Percentiles rank a stretch among this genome's conserved stretches.
These are phyloP conservation scores for Dysidea cf. avara DNA, from an alignment of 37 sponge, comb jelly and placozoan genomes.

Conservation along the genomic window DNA sequence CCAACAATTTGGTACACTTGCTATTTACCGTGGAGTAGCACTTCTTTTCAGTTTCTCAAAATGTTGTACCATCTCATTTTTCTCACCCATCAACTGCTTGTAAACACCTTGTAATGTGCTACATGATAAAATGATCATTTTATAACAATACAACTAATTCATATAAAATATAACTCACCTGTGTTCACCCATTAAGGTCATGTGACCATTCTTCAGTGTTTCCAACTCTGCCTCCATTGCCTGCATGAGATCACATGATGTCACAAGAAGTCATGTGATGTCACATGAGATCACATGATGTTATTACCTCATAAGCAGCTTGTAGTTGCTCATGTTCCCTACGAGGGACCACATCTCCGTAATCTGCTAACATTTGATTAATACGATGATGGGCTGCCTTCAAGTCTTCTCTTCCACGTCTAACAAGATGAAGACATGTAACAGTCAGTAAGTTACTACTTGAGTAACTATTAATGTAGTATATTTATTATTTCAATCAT, in stretches of 20 bases:
- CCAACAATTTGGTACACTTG: background rate
- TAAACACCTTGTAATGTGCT: slow-evolving; percentile 68
- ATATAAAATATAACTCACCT: slow-evolving; percentile 20
- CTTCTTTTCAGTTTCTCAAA: slow-evolving; percentile 56
- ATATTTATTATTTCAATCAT: background rate
- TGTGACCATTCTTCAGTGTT: slow-evolving; percentile 49
- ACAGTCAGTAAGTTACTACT: background rate
- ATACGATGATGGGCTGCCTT: slow-evolving; percentile 52
- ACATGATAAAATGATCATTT: background rate
- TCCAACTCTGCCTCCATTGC: slow-evolving; percentile 65
- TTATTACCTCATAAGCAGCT: slow-evolving; percentile 37
- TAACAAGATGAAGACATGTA: background rate
- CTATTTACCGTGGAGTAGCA: slow-evolving; percentile 77
- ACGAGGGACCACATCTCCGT: slow-evolving; percentile 95
- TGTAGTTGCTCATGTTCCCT: slow-evolving; percentile 85
- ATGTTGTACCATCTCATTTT: slow-evolving; percentile 43
- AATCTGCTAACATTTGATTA: slow-evolving; percentile 87
- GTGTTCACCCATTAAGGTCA: slow-evolving; percentile 66
- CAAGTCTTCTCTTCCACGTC: slow-evolving; percentile 76
- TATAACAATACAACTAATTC: background rate
- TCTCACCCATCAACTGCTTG: slow-evolving; percentile 50
- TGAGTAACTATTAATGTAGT: background rate
- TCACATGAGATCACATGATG: background rate
- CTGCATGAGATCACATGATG: slow-evolving; percentile 19
- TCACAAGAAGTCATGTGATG: no score